These are phyloP conservation scores for Drosophila hamatofila DNA, from an alignment of 2,888 invertebrate species.

Conservation along the genomic window DNA sequence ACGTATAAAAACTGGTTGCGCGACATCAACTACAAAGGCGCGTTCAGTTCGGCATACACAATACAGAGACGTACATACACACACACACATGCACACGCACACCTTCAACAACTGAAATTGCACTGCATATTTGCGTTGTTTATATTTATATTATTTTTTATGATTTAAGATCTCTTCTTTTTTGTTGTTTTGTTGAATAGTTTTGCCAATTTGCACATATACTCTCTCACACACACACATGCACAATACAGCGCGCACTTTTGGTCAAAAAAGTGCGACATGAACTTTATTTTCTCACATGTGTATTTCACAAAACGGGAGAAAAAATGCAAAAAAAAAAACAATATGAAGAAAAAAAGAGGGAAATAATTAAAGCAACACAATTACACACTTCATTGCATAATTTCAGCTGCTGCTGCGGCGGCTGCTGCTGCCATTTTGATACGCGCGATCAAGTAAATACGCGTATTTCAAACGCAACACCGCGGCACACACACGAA, in stretches of 20 bases:
- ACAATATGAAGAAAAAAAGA: slow-evolving; percentile 2
- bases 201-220: slow-evolving; percentile 41
- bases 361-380: slow-evolving; percentile 32
- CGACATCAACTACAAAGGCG: slow-evolving; percentile 60
- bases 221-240: slow-evolving; percentile 3
- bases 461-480: slow-evolving; percentile 65
- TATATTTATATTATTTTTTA: slow-evolving; percentile 51
- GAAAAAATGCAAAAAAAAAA: slow-evolving; percentile 34
- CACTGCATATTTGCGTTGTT: slow-evolving; percentile 57
- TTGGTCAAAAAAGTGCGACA: slow-evolving; percentile 29
- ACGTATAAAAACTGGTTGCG: slow-evolving; percentile 63
- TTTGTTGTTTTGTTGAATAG: slow-evolving; percentile 14
- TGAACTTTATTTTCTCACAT: slow-evolving; percentile 48
- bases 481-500: slow-evolving; percentile 55
- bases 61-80: slow-evolving; percentile 7
- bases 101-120: slow-evolving; percentile 38
- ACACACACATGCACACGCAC: slow-evolving; percentile 11
- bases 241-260: slow-evolving; percentile 16
- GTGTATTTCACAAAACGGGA: slow-evolving; percentile 32
- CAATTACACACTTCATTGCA: slow-evolving; percentile 66
- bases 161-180: slow-evolving; percentile 22
- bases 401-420: slow-evolving; percentile 61
- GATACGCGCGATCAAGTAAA: slow-evolving; percentile 61
- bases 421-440: slow-evolving; percentile 65
- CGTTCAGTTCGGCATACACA: slow-evolving; percentile 52